phyloP scores from a whole-genome alignment of 2,113 vertebrate species.

The Motacilla alba region DNA sequence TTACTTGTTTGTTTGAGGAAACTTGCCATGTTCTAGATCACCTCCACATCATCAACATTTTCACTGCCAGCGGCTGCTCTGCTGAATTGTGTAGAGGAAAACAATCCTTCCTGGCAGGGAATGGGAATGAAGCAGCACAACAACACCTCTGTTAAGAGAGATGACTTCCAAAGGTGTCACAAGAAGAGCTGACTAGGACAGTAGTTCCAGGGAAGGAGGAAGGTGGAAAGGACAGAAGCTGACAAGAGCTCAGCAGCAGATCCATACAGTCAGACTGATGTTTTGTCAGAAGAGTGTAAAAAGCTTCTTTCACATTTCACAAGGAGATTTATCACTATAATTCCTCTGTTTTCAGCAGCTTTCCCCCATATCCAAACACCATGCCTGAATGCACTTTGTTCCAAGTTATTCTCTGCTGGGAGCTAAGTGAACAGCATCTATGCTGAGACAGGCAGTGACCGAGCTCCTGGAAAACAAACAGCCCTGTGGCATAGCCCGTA shows the following conservation, averaged over 20 bases:
- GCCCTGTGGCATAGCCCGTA: accelerated
- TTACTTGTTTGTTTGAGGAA: neutral
- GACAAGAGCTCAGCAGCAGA: neutral
- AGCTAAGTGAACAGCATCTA: neutral
- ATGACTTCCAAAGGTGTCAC: neutral
- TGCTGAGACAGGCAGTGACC: neutral
- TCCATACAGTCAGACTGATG: accelerated
- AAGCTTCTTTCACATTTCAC: neutral
- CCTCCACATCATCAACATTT: neutral
- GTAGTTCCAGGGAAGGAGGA: neutral
- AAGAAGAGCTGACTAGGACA: neutral
- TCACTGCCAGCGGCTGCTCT: neutral
- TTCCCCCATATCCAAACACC: neutral
- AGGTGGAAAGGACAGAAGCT: neutral
- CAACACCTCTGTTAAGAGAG: neutral
- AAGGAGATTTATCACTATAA: neutral
- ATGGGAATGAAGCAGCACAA: neutral
- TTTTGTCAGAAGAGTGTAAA: neutral
- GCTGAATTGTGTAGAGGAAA: neutral
- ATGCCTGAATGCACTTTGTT: neutral
- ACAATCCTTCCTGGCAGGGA: neutral
- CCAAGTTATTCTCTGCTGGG: neutral
- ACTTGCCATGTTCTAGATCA: neutral
- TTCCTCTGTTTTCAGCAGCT: neutral
- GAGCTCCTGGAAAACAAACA: neutral